Conservation (phyloP, 2,888 invertebrate species). For the Carcina quercana region DNA sequence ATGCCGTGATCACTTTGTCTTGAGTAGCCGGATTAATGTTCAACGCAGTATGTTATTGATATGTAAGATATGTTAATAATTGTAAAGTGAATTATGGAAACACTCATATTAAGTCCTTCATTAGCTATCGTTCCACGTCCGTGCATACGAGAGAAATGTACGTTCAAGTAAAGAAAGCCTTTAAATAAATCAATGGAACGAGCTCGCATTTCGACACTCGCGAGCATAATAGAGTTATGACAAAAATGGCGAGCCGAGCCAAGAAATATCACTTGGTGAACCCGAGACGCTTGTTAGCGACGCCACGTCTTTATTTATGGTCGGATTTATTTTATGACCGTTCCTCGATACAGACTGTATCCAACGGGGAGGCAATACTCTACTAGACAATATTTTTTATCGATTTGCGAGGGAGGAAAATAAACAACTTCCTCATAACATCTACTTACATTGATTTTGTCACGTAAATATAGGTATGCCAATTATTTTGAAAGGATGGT, state of each 20-base stretch:
- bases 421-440: neutral
- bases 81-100: no score
- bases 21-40: no score
- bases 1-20: no score
- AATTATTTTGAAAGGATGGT: no score
- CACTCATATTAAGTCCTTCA: no score
- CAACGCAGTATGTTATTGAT: no score
- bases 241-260: conserved; percentile 60
- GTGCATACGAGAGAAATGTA: conserved; percentile 3
- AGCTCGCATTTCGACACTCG: conserved; percentile 65
- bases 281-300: conserved; percentile 74
- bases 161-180: conserved; percentile 5
- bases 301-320: conserved; percentile 68
- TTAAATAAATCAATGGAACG: conserved; percentile 51
- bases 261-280: conserved; percentile 70
- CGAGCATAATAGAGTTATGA: conserved; percentile 68
- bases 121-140: no score
- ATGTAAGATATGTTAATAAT: no score
- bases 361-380: conserved; percentile 43
- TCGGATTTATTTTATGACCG: conserved; percentile 73
- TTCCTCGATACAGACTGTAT: conserved; percentile 46
- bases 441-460: conserved; percentile 1
- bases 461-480: no score
- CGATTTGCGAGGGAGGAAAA: conserved; percentile 22
- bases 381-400: conserved; percentile 43